Evolutionary conservation across 2,888 invertebrate species (phyloP), one percentile per base, ranked within the genome.

Genomic region (Auanema sp.): DNA sequence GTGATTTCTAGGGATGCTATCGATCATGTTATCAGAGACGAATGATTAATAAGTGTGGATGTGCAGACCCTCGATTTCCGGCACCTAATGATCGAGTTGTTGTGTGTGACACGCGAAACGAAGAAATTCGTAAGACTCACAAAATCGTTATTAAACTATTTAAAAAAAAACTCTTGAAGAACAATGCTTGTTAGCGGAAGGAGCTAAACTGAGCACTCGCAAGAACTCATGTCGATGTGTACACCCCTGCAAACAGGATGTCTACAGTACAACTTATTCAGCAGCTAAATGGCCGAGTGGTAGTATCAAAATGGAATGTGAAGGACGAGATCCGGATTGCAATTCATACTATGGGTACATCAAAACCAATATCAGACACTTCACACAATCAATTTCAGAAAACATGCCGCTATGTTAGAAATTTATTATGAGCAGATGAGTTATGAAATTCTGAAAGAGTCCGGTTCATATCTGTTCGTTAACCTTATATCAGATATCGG

Each of bases 401-500:
- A 78, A 18, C 77, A 79, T 43, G 79, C 81, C 1, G 81, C 78
- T 2, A 79, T 82, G 80, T 65, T 82, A 16, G 82, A 82, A 68
- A 77, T 82, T 33, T 82, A 80, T 66, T 82, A 82, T 61, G 82
- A 83, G 53, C 81, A 83, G 61, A 80, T 83, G 81, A 79, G 76
- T 61, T 83, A 78, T 58, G 82, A 82, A 66, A 70, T 76, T 25
- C 50, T 82, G 41, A 68, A 74, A 14, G 82, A 82, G 58, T 72
- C 75, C 5, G 79, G 80, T 59, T 72, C 80, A 14, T 82, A 82
- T 54, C 69, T 78, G 59, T 66, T 76, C 43, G 82, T 81, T 58
- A 82, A 82, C 57, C 64, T 82, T 47, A 72, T 81, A 43, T 80
- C 69, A 3, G 73, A 82, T 55, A 75, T 80, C 63, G 82, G 82